These are phyloP conservation scores for Cyprinodon brontotheroides DNA, from an alignment of 2,113 vertebrate genomes.

Conservation along the genomic window DNA sequence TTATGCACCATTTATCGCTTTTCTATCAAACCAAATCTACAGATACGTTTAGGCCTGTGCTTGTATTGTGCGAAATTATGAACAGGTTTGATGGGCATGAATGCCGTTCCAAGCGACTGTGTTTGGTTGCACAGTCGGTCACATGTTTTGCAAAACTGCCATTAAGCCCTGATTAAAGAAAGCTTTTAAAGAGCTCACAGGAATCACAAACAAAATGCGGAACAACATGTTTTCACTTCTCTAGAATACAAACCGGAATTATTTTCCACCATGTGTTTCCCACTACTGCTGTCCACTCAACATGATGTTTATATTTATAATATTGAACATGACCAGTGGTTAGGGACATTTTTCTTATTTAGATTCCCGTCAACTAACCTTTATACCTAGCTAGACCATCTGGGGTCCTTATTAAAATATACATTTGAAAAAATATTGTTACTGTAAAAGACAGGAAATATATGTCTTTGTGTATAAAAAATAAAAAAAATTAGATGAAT, in stretches of 20 bases:
- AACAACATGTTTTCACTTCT: slow-evolving; percentile 10
- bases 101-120: not conserved
- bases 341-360: not conserved
- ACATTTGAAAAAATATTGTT: too few relatives aligned
- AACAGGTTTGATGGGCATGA: not conserved
- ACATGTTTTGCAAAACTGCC: slow-evolving; percentile 25
- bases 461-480: too few relatives aligned
- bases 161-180: slow-evolving; percentile 47
- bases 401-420: too few relatives aligned
- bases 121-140: slow-evolving; percentile 37
- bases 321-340: not conserved
- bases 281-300: slow-evolving; percentile 7
- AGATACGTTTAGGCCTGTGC: too few relatives aligned
- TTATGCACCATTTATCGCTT: not conserved
- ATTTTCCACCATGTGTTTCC: slow-evolving; percentile 29
- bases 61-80: not conserved
- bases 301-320: not conserved
- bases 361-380: too few relatives aligned
- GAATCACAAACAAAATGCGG: slow-evolving; percentile 33
- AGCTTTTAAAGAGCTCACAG: slow-evolving; percentile 10
- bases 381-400: too few relatives aligned
- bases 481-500: too few relatives aligned
- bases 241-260: slow-evolving; percentile 33
- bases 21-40: not conserved
- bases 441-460: too few relatives aligned